phyloP scores from a whole-genome alignment of 2,797 vertebrate genomes.

The Paramormyrops hopkinsi region DNA sequence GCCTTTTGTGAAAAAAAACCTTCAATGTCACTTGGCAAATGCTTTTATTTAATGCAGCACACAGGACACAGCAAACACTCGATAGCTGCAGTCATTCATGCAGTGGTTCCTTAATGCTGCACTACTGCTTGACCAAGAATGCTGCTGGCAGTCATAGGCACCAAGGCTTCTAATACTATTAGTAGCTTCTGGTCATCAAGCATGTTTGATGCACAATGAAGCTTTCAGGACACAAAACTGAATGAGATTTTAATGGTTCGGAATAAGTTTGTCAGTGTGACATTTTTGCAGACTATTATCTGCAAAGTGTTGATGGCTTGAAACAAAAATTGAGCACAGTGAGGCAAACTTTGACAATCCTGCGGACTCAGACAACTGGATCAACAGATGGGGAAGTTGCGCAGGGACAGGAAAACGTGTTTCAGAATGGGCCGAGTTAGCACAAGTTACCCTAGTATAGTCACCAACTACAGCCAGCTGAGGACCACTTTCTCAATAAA shows the following conservation, averaged over 20 bases:
- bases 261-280: not conserved
- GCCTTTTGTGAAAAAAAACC: not conserved
- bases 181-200: not conserved
- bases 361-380: not conserved
- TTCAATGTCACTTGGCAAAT: not conserved
- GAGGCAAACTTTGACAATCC: not conserved
- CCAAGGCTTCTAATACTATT: not conserved
- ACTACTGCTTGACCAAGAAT: not conserved
- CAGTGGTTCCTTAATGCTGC: not conserved
- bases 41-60: not conserved
- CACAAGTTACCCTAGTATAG: not conserved
- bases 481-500: not conserved
- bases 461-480: not conserved
- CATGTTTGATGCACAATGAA: not conserved
- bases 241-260: not conserved
- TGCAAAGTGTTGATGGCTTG: not conserved
- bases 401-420: not conserved
- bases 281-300: not conserved
- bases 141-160: not conserved
- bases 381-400: not conserved
- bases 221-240: not conserved
- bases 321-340: not conserved
- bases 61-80: not conserved
- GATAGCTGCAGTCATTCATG: not conserved
- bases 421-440: not conserved